These are phyloP conservation scores for Drosophila sturtevanti DNA, from an alignment of 1,140 invertebrate genomes.

Conservation along the genomic window DNA sequence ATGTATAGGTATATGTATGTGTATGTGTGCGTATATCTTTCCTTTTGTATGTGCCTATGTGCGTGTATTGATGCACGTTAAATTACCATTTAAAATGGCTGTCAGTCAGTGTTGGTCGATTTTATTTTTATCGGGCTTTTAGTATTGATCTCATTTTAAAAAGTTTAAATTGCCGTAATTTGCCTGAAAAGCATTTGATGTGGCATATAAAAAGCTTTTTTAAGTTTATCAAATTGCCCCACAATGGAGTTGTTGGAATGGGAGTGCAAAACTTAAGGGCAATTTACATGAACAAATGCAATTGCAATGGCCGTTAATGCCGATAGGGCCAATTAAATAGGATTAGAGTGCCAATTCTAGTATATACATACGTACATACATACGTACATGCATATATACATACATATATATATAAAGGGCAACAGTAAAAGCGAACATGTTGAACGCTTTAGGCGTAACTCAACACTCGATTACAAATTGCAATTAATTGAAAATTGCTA, in stretches of 20 bases:
- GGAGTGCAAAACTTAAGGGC: constrained; percentile 67
- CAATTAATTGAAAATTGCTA: constrained; percentile 81
- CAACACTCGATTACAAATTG: constrained; percentile 82
- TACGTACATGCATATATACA: not conserved
- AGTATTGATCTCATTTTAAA: constrained; percentile 75
- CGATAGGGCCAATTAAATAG: constrained; percentile 66
- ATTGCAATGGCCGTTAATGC: constrained; percentile 73
- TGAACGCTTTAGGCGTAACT: constrained; percentile 64
- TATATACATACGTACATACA: not conserved
- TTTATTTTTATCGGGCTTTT: constrained; percentile 78
- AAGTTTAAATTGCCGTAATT: constrained; percentile 79
- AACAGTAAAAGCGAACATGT: constrained; percentile 19
- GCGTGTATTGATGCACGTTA: constrained; percentile 32
- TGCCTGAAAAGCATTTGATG: constrained; percentile 43
- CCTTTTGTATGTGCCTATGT: constrained; percentile 48
- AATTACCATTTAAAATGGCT: constrained; percentile 82
- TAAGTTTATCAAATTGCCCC: not conserved
- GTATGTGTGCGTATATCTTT: too few species aligned
- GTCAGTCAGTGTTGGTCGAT: constrained; percentile 72
- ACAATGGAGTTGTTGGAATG: not conserved
- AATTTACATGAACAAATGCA: constrained; percentile 80
- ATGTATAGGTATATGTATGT: not conserved
- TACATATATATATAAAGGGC: not conserved
- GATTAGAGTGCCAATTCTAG: constrained; percentile 39
- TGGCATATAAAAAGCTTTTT: constrained; percentile 31